Percentiles rank a stretch among this genome's conserved stretches.
Conservation (phyloP, 2,888 invertebrate species). For the Coelopa pilipes region DNA sequence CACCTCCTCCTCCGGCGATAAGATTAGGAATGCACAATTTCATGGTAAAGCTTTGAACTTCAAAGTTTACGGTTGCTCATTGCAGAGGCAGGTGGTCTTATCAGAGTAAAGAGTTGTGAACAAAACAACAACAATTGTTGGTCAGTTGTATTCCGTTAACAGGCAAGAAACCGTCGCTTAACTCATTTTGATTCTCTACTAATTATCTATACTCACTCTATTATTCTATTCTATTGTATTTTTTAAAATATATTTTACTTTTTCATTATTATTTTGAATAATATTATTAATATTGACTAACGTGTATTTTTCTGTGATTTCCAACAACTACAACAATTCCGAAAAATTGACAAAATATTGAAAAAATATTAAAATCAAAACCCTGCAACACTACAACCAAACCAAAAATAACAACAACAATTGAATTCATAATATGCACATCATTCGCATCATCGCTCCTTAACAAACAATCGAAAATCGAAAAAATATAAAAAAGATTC, state of each 20-base stretch:
- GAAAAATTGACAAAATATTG: constrained; percentile 29
- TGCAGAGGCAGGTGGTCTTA: too few relatives aligned
- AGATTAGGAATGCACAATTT: too few relatives aligned
- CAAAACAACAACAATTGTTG: constrained; percentile 7
- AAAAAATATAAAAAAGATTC: constrained; percentile 85
- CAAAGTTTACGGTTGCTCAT: too few relatives aligned
- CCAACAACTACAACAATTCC: constrained; percentile 24
- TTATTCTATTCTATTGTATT: not conserved
- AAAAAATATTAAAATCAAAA: constrained; percentile 25
- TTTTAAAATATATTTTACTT: not conserved
- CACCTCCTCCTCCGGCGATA: too few relatives aligned
- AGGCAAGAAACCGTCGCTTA: constrained; percentile 11
- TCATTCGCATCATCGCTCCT: not conserved
- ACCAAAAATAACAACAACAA: constrained; percentile 22
- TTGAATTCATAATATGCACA: constrained; percentile 6
- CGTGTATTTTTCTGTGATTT: constrained; percentile 21
- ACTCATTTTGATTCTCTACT: not conserved
- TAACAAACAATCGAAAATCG: not conserved
- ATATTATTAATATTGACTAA: constrained; percentile 21
- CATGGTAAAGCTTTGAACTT: too few relatives aligned
- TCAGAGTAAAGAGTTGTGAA: not conserved
- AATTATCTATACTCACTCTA: not conserved
- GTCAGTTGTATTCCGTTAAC: too few relatives aligned
- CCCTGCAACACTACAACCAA: constrained; percentile 23
- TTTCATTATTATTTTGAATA: not conserved